Evolutionary conservation across 2,888 invertebrate genomes (phyloP), one percentile per base, ranked within the genome.

Genomic region (Drosophila conformis): DNA sequence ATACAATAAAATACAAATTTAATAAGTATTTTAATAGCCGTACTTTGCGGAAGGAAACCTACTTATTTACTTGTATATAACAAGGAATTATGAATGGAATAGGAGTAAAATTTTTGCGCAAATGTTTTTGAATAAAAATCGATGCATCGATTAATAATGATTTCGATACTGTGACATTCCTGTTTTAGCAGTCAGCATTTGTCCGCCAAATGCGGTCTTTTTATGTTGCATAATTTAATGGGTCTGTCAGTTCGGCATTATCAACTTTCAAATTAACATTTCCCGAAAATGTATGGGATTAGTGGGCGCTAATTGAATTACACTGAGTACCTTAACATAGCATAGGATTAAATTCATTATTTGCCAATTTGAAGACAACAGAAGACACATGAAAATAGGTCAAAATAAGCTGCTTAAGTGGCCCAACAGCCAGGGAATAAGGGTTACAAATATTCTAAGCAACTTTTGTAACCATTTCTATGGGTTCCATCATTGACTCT

Each of bases 401-500:
- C 68, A 68, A 63, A 51, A 76, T 72, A 76, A 76, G 64, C 76
- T 42, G 68, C 61, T 68, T 18, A 76, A 69, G 65, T 72, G 61
- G n/a, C 4, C 54, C 11, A 54, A 61, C 38, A 56, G 48, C 2
- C 46, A 46, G 46, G 10, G 27, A 46, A 46, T 46, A 35, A 7
- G 46, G 31, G 48, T 15, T 48, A 72, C 66, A 69, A 65, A 53
- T 74, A 66, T 64, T 61, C 56, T 53, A 64, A 68, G 46, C 51
- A 54, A 78, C 64, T 68, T 56, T 21, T 59, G 49, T 46, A 54
- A 54, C 10, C 60, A 69, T 46, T 82, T 72, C 63, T 80, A 78
- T 56, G 77, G 78, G 18, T 62, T 77, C 66, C n/a, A 25, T 29
- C 38, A 40, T 8, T 29, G 27, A 27, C 25, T 29, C 36, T 63